Evolutionary conservation across 1,140 invertebrate genomes (phyloP), one percentile per base, ranked within the genome.

Genomic region (Helicorthomorpha holstii): DNA sequence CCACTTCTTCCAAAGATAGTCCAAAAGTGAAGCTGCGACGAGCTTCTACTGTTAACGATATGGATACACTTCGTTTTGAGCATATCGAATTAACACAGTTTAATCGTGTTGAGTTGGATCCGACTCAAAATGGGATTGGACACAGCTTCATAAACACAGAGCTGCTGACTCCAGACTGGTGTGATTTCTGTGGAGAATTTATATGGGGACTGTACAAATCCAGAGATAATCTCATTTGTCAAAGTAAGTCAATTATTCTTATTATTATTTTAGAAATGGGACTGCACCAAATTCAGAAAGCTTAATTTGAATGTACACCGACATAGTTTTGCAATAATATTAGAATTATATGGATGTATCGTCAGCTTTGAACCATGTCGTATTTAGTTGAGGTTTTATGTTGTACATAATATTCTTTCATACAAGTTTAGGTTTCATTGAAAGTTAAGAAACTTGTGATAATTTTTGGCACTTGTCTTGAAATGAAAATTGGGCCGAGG

Each of bases 121-220:
- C 50, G 3, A 3, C 4, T 4, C 7, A 48, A 51, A 22, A 10
- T 12, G 50, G 50, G 4, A 47, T 23, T 21, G 50, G 50, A 10
- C 50, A 51, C 25, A 16, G 22, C 4, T 51, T 51, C 49, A 3
- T 12, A 4, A 14, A 3, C 3, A 22, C 43, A 3, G 41, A 51
- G 10, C 7, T 23, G 19, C 4, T 50, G 24, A 49, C 7, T n/a
- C 50, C 50, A 3, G 49, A 44, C 16, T 51, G 50, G 50, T 51
- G 50, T 23, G 50, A 51, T 23, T 46, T 51, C 3, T 51, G 50
- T 47, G 50, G 50, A n/a, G 50, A 51, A 19, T 51, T 51, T 24
- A 46, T 51, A 23, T 51, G 50, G 50, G 50, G 50, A 3, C 4
- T 51, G 16, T 49, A 47, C 24, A 49, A 51, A 48, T 27, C 27